Conservation (phyloP, 2,888 invertebrate species). For the Sturmia bella region DNA sequence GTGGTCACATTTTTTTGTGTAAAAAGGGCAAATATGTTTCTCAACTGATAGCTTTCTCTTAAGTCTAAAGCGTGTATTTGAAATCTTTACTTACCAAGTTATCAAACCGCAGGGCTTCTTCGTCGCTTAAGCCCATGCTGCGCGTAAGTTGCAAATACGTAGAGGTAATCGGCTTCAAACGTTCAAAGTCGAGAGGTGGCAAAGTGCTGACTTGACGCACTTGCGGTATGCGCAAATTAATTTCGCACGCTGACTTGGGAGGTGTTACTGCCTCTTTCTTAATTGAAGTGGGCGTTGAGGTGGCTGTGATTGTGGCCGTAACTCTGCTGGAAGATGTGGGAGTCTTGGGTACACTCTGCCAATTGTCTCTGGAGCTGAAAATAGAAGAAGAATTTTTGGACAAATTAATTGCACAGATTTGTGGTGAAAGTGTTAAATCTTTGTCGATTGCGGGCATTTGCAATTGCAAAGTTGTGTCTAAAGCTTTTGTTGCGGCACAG, state of each 20-base stretch:
- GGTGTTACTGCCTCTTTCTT: conserved; percentile 58
- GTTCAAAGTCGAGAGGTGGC: conserved; percentile 79
- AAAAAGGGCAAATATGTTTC: no score
- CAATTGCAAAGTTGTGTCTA: conserved; percentile 36
- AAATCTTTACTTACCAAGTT: conserved; percentile 84
- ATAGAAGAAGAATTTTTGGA: conserved; percentile 77
- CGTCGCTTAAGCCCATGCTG: conserved; percentile 86
- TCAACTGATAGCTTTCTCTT: neutral
- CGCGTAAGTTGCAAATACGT: conserved; percentile 93
- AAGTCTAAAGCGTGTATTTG: conserved; percentile 78
- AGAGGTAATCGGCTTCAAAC: conserved; percentile 92
- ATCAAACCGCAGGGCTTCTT: conserved; percentile 84
- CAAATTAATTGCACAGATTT: conserved; percentile 78
- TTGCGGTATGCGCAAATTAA: conserved; percentile 62
- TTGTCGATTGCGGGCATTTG: conserved; percentile 53
- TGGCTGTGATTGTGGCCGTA: conserved; percentile 37
- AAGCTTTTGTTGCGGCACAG: conserved; percentile 58
- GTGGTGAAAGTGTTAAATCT: conserved; percentile 60
- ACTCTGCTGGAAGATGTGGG: neutral
- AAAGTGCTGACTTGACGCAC: conserved; percentile 56
- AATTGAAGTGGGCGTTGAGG: conserved; percentile 63
- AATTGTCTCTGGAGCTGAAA: conserved; percentile 75
- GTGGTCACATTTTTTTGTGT: no score
- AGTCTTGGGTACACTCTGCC: conserved; percentile 32
- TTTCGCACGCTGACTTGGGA: conserved; percentile 33